A percentile compares a stretch with the other conserved stretches of the same genome.
These are phyloP conservation scores for Rhodophaea formosa DNA, from an alignment of 2,888 invertebrate genomes.

Conservation along the genomic window DNA sequence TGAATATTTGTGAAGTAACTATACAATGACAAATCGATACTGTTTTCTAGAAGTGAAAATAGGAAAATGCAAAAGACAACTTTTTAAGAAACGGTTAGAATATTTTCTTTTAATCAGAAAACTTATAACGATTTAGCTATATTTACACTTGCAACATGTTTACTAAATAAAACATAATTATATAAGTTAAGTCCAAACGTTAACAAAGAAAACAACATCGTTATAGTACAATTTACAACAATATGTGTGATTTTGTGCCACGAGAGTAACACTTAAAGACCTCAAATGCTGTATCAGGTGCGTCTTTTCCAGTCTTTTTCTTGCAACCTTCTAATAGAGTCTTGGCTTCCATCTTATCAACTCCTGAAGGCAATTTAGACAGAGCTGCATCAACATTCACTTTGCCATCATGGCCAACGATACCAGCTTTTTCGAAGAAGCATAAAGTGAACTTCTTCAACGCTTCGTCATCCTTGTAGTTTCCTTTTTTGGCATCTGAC, in stretches of 20 bases:
- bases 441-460: slow-evolving; percentile 71
- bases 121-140: neutral
- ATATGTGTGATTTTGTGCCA: slow-evolving; percentile 57
- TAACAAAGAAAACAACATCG: neutral
- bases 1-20: too few species aligned
- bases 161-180: neutral
- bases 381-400: slow-evolving; percentile 65
- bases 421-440: slow-evolving; percentile 67
- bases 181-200: neutral
- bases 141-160: neutral
- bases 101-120: neutral
- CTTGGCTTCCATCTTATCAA: slow-evolving; percentile 55
- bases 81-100: neutral
- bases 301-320: slow-evolving; percentile 54
- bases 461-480: slow-evolving; percentile 58
- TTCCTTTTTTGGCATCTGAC: slow-evolving; percentile 62
- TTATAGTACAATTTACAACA: slow-evolving; percentile 20
- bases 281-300: slow-evolving; percentile 63
- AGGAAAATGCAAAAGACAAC: too few species aligned
- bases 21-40: too few species aligned
- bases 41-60: too few species aligned
- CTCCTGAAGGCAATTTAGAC: slow-evolving; percentile 59
- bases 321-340: slow-evolving; percentile 66
- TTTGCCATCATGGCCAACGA: slow-evolving; percentile 55
- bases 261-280: slow-evolving; percentile 69